A percentile compares a stretch with the other conserved stretches of the same genome.
Conservation (phyloP, 2,113 vertebrate genomes). For the Thalassoma bifasciatum region DNA sequence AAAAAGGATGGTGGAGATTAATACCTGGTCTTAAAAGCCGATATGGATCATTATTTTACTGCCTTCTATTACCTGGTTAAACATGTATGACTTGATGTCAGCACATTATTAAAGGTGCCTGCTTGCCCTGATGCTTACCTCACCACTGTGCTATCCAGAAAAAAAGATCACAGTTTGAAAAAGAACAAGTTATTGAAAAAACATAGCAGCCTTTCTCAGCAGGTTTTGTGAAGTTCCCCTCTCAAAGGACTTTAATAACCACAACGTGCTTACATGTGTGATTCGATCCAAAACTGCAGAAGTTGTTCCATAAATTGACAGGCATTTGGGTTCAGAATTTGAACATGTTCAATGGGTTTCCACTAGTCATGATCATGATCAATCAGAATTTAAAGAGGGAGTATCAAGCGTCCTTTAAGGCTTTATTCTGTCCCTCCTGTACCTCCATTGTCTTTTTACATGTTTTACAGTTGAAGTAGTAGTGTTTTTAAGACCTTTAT, state of each 20-base stretch:
- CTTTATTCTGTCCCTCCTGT: no score
- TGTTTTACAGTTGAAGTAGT: no score
- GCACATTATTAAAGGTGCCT: slow-evolving; percentile 76
- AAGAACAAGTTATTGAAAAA: slow-evolving; percentile 35
- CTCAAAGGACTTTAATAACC: slow-evolving; percentile 44
- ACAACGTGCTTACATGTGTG: slow-evolving; percentile 46
- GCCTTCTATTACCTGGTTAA: slow-evolving; percentile 72
- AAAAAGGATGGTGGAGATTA: slow-evolving; percentile 70
- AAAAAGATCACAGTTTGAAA: slow-evolving; percentile 28
- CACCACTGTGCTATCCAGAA: slow-evolving; percentile 54
- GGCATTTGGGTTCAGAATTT: no score
- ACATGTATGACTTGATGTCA: slow-evolving; percentile 80
- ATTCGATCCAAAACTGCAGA: slow-evolving; percentile 46
- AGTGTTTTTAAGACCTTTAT: no score
- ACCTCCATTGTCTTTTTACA: no score
- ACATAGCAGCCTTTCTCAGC: slow-evolving; percentile 50
- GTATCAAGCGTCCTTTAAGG: no score
- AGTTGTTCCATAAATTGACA: slow-evolving; percentile 17
- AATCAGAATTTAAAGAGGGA: no score
- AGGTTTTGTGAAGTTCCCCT: slow-evolving; percentile 12
- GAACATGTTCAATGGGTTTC: no score
- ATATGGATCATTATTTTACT: slow-evolving; percentile 77
- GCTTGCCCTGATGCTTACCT: slow-evolving; percentile 54
- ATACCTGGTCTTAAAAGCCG: slow-evolving; percentile 76
- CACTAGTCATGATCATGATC: no score